Evolutionary conservation across 2,888 invertebrate genomes (phyloP).

Genomic region (Abrostola triplasia): DNA sequence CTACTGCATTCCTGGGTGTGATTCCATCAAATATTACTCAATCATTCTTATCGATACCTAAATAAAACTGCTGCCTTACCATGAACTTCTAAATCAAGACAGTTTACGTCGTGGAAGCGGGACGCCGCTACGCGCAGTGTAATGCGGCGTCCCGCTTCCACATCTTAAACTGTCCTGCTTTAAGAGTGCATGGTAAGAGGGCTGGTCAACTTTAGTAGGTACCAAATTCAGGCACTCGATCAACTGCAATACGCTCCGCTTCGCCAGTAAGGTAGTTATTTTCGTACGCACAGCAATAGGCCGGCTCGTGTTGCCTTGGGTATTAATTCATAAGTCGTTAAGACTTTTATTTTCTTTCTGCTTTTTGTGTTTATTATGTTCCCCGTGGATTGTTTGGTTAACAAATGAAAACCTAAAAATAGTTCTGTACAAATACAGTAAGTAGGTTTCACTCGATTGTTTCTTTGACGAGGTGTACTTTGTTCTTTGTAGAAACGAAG

Average conservation of each 20-base stretch:
- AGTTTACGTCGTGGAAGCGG: too few relatives aligned
- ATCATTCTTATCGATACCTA: too few relatives aligned
- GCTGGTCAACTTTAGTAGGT: not conserved
- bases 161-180: too few relatives aligned
- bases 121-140: too few relatives aligned
- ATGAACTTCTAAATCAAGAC: too few relatives aligned
- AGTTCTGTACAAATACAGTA: conserved; percentile 15
- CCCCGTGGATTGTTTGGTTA: conserved; percentile 35
- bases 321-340: conserved; percentile 57
- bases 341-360: conserved; percentile 57
- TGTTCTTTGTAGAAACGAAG: not conserved
- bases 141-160: too few relatives aligned
- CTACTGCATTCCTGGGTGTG: too few relatives aligned
- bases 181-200: too few relatives aligned
- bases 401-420: conserved; percentile 37
- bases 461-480: not conserved
- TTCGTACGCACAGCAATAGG: conserved; percentile 61
- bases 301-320: conserved; percentile 54
- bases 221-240: not conserved
- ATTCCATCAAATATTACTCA: too few relatives aligned
- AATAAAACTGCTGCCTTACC: too few relatives aligned
- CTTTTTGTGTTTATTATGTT: conserved; percentile 57
- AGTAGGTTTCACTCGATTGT: not conserved
- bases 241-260: not conserved
- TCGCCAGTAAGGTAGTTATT: conserved; percentile 22